Base-by-base conservation (phyloP, 2,113 vertebrate species). In the Nothocercus julius region DNA sequence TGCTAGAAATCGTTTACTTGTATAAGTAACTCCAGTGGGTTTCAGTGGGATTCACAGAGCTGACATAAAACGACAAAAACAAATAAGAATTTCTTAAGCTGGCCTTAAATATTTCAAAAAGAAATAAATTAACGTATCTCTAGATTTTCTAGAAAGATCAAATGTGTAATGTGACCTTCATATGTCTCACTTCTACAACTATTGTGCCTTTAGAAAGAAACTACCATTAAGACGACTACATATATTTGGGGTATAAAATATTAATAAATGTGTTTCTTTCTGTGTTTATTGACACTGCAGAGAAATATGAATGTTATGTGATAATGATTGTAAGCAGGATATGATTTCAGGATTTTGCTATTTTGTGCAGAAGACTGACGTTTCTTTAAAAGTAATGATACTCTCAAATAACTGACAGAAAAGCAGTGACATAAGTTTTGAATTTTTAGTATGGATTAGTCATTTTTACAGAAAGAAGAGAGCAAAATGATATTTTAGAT, bases 11-110 rank as follows among this genome's bases (percentile, higher is more conserved):
- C 1, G 32, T 75, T 87, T 83, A 78, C 68, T 89, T 73, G n/a
- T 12, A 1, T 63, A 40, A 83, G 22, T 74, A 83, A 44, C 42
- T 75, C 61, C 53, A 72, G 45, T 36, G 34, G 38, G 21, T 83
- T 90, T 78, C 74, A 53, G 44, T 21, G 56, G 13, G 28, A 70
- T 61, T 82, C 45, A 62, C 20, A 34, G 44, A 77, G 19, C 24
- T 72, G 81, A 74, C 49, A 81, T 9, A 81, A 90, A 68, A 7
- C 88, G 74, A 32, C 11, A 68, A 36, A 90, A 87, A 73, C 21
- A 83, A 58, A 42, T 11, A 85, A 28, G 38, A 89, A 8, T 45
- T 92, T 69, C 68, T 90, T 67, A 85, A 91, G 34, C 0, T 3
- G 81, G 36, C 19, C 22, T 58, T 81, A 21, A 63, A 13, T 82